phyloP scores from a whole-genome alignment of 2,113 vertebrate species.

The Lepidothrix coronata region DNA sequence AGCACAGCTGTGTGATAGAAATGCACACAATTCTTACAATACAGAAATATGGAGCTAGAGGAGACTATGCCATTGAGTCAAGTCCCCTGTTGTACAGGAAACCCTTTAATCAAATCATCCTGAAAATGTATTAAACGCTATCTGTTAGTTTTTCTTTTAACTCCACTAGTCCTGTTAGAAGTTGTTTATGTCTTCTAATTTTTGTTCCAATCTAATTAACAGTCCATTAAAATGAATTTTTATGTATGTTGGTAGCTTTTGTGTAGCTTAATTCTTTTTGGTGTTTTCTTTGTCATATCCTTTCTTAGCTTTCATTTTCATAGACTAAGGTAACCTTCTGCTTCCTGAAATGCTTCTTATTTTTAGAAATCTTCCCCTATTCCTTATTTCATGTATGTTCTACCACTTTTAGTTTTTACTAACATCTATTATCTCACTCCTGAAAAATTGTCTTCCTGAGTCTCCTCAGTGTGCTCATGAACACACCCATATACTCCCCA shows the following conservation, averaged over 20 bases:
- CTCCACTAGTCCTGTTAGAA: neutral
- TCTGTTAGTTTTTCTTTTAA: neutral
- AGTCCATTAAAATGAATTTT: neutral
- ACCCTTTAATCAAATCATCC: neutral
- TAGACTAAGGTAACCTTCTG: neutral
- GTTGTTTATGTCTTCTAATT: neutral
- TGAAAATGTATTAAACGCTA: neutral
- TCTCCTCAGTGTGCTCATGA: neutral
- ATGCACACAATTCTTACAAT: fast-evolving
- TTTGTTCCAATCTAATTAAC: neutral
- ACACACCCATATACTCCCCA: neutral
- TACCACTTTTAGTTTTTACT: neutral
- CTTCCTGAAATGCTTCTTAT: neutral
- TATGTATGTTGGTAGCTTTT: neutral
- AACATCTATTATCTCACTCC: neutral
- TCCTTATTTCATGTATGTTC: neutral
- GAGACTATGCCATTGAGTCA: neutral
- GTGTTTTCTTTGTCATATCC: neutral
- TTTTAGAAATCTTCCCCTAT: neutral
- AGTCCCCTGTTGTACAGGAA: neutral
- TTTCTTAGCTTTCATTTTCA: neutral
- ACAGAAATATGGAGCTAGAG: neutral
- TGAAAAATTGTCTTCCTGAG: neutral
- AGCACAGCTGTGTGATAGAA: neutral
- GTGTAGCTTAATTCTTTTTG: neutral